Percentiles rank a stretch among this genome's conserved stretches.
Conservation (phyloP, 2,888 invertebrate species). For the Cecidostiba fungosa region DNA sequence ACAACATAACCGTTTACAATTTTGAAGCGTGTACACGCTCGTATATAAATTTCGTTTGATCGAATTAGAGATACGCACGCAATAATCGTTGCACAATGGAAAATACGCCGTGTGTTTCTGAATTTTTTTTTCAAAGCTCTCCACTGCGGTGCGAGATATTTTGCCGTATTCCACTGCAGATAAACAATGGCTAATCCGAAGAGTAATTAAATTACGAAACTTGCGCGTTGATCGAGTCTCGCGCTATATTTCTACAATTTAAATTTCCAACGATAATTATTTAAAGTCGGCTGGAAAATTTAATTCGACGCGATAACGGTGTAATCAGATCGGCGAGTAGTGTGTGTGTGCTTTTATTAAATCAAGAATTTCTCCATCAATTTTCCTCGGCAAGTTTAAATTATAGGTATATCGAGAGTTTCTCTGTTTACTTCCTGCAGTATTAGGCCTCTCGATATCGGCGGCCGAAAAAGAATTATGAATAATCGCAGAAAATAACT, state of each 20-base stretch:
- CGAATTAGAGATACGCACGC: conserved; percentile 40
- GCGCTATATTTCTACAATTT: neutral
- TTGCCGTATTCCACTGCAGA: neutral
- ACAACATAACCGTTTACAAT: conserved; percentile 7
- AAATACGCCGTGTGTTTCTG: conserved; percentile 14
- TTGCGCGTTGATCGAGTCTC: neutral
- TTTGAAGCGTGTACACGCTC: conserved; percentile 26
- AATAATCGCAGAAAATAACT: conserved; percentile 49
- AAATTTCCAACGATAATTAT: neutral
- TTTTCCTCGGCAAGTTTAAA: neutral
- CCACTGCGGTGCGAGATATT: conserved; percentile 18
- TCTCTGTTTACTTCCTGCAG: conserved; percentile 27
- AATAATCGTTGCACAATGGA: conserved; percentile 42
- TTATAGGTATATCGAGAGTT: conserved; percentile 21
- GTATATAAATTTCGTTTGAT: conserved; percentile 40
- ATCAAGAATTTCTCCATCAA: conserved; percentile 8
- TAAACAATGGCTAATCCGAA: conserved; percentile 9
- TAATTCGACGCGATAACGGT: neutral
- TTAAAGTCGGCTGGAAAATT: neutral
- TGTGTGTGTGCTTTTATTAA: neutral
- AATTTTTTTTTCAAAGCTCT: conserved; percentile 7
- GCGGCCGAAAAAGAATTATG: conserved; percentile 30
- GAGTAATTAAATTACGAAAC: conserved; percentile 22
- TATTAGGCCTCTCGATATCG: neutral
- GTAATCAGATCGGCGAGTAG: neutral